These are phyloP conservation scores for Pomatostomus ruficeps DNA, from an alignment of 2,113 vertebrate species.

Conservation along the genomic window DNA sequence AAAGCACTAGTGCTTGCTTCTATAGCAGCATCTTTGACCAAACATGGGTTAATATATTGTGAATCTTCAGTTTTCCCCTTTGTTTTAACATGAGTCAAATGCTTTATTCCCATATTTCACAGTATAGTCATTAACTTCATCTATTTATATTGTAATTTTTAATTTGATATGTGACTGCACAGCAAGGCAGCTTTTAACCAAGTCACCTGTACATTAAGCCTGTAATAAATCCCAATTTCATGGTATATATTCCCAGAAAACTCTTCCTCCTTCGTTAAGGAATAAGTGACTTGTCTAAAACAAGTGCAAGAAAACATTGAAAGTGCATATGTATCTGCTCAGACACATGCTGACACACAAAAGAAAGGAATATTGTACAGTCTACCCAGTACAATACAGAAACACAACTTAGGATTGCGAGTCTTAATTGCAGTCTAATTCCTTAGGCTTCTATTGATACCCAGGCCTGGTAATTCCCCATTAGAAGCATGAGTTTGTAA, in stretches of 20 bases:
- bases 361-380: neutral
- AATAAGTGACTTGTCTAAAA: neutral
- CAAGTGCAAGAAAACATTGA: neutral
- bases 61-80: neutral
- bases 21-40: neutral
- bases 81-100: neutral
- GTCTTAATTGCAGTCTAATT: neutral
- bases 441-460: neutral
- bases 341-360: neutral
- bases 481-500: neutral
- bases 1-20: neutral
- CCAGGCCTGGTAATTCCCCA: neutral
- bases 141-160: conserved; percentile 11
- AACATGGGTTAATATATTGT: neutral
- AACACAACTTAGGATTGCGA: neutral
- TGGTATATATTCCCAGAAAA: neutral
- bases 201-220: neutral
- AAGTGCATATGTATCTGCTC: neutral
- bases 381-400: neutral
- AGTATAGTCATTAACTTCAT: neutral
- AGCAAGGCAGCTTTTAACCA: neutral
- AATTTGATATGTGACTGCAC: conserved; percentile 14
- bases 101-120: neutral
- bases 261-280: neutral
- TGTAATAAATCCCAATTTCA: conserved; percentile 10